These are phyloP conservation scores for Oncorhynchus keta DNA, from an alignment of 2,113 vertebrate genomes.

Conservation along the genomic window DNA sequence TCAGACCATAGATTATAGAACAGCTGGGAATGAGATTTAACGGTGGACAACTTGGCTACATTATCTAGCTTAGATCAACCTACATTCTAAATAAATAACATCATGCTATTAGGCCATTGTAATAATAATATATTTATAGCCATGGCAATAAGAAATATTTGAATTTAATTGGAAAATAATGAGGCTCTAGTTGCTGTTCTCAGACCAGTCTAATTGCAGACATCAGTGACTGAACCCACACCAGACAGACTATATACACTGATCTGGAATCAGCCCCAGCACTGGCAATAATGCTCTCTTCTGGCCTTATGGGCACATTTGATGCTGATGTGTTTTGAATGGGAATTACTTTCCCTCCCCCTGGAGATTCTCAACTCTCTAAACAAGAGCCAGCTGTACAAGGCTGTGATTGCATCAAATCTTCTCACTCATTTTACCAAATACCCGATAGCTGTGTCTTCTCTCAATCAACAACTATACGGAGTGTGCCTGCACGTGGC, in stretches of 20 bases:
- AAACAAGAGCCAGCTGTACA: conserved; percentile 70
- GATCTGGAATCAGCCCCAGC: not conserved
- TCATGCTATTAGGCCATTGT: not conserved
- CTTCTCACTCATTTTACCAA: conserved; percentile 47
- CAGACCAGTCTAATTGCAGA: not conserved
- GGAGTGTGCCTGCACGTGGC: too few relatives aligned
- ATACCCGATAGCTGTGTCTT: conserved; percentile 21
- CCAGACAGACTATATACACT: not conserved
- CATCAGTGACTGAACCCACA: not conserved
- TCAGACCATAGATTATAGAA: not conserved
- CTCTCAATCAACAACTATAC: not conserved
- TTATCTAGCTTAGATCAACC: not conserved
- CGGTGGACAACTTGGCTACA: not conserved
- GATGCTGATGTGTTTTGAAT: conserved; percentile 64
- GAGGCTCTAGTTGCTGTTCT: not conserved
- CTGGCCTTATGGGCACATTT: conserved; percentile 46
- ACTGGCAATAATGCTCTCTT: not conserved
- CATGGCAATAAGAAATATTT: too few relatives aligned
- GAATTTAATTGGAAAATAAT: too few relatives aligned
- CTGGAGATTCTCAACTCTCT: conserved; percentile 32
- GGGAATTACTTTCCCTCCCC: conserved; percentile 56
- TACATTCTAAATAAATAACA: not conserved
- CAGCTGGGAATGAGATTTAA: not conserved
- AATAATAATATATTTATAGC: too few relatives aligned
- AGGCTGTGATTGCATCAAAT: conserved; percentile 61